Evolutionary conservation across 2,113 vertebrate genomes (phyloP).

Genomic region (Philantomba maxwellii): DNA sequence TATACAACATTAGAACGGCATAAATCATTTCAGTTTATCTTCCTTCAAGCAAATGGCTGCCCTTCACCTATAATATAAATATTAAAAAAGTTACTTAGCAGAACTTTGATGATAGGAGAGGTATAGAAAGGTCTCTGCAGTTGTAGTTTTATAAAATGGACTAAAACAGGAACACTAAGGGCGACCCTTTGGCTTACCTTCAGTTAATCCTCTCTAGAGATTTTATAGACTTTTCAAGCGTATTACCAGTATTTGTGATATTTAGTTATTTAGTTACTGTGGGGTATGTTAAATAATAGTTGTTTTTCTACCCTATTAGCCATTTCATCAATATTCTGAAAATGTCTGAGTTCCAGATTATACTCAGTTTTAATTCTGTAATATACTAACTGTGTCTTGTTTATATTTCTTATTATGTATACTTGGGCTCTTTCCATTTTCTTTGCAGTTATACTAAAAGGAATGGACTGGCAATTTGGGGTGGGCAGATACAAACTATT

Average conservation of each 20-base stretch:
- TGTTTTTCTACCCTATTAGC: no score
- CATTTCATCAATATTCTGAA: no score
- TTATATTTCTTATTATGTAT: no score
- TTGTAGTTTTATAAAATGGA: background rate
- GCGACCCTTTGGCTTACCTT: background rate
- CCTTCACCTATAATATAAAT: background rate
- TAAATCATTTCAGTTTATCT: background rate
- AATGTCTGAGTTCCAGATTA: no score
- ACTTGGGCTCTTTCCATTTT: no score
- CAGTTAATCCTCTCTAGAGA: background rate
- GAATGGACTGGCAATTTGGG: background rate
- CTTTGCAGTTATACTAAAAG: no score
- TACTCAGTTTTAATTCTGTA: no score
- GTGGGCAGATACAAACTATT: background rate
- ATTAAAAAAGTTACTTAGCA: background rate
- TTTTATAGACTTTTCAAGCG: background rate
- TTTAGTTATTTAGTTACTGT: no score
- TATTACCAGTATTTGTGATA: background rate
- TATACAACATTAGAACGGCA: background rate
- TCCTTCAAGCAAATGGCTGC: background rate
- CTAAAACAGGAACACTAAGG: background rate
- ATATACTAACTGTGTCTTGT: no score
- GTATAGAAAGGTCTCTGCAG: background rate
- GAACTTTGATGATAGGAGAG: background rate
- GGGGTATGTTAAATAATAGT: no score